These are phyloP conservation scores for Neoaliturus tenellus DNA, from an alignment of 2,888 invertebrate species.

Conservation along the genomic window DNA sequence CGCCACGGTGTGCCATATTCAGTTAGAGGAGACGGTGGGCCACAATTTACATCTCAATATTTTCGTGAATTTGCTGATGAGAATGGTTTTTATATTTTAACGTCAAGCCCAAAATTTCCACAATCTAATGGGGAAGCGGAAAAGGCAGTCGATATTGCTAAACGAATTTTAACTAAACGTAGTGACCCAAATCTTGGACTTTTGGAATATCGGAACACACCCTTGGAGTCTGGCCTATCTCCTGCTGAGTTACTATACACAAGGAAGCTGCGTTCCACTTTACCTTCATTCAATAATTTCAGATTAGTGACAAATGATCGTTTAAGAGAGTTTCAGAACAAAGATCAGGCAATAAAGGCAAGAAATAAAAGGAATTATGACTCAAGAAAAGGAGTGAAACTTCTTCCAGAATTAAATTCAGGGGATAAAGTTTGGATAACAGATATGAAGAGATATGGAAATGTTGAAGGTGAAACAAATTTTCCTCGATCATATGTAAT, in stretches of 20 bases:
- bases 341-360: neutral
- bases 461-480: neutral
- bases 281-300: neutral
- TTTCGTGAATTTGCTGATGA: neutral
- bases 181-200: constrained; percentile 20
- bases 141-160: constrained; percentile 11
- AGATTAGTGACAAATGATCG: too few relatives aligned
- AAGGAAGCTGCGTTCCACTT: constrained; percentile 6
- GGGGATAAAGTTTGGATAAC: neutral
- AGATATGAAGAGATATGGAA: neutral
- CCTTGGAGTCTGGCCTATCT: constrained; percentile 4
- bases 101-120: neutral
- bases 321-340: neutral
- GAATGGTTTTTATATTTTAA: neutral
- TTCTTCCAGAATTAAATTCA: too few relatives aligned
- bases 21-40: constrained; percentile 9
- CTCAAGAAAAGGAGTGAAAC: neutral
- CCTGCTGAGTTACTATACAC: constrained; percentile 29
- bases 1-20: neutral
- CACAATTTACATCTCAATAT: constrained; percentile 7
- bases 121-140: constrained; percentile 38
- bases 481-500: neutral
- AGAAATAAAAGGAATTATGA: neutral
- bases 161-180: constrained; percentile 13
- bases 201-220: constrained; percentile 11